phyloP scores from a whole-genome alignment of 2,888 invertebrate species.

The Dynastes hyllus region DNA sequence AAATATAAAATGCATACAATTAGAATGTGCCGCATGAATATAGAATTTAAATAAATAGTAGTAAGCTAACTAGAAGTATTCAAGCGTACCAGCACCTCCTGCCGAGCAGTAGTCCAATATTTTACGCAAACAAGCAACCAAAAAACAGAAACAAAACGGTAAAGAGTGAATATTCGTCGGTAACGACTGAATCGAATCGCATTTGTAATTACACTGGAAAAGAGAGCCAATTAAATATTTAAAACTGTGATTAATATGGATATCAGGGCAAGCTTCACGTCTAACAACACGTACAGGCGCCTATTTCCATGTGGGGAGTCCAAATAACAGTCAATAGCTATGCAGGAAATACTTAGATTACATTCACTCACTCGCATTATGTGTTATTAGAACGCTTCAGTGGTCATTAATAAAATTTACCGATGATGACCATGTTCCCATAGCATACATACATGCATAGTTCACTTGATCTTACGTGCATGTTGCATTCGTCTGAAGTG shows the following conservation, averaged over 20 bases:
- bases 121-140: constrained; percentile 45
- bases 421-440: constrained; percentile 18
- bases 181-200: constrained; percentile 42
- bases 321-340: constrained; percentile 60
- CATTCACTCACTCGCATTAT: constrained; percentile 60
- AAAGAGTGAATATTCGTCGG: constrained; percentile 34
- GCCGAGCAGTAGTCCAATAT: constrained; percentile 38
- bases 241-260: constrained; percentile 49
- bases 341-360: constrained; percentile 61
- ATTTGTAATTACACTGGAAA: constrained; percentile 44
- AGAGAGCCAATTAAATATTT: constrained; percentile 45
- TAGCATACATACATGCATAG: not conserved
- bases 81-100: constrained; percentile 20
- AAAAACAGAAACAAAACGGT: constrained; percentile 42
- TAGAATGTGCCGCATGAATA: constrained; percentile 13
- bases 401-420: constrained; percentile 48
- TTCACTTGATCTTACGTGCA: constrained; percentile 9
- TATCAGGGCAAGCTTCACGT: constrained; percentile 45
- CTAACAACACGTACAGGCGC: constrained; percentile 54
- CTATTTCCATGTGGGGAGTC: constrained; percentile 63
- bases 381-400: constrained; percentile 49
- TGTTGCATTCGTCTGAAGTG: not conserved
- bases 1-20: constrained; percentile 26
- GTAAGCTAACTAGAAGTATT: not conserved
- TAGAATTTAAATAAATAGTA: constrained; percentile 4